These are phyloP conservation scores for Epinephelus fuscoguttatus DNA, from an alignment of 2,113 vertebrate species.

Conservation along the genomic window DNA sequence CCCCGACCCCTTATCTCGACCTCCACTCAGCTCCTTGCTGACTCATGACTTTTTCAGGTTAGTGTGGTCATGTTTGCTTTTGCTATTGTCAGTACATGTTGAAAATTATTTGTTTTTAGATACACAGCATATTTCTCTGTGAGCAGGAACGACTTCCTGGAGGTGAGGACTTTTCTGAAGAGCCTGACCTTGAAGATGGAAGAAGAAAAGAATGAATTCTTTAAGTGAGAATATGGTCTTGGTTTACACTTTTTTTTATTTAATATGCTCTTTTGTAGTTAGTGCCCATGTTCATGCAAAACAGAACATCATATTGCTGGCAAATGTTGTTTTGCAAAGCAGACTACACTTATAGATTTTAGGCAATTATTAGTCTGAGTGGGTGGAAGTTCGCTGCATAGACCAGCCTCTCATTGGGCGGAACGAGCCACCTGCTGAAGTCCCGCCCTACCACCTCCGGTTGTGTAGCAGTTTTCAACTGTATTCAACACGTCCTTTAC, in stretches of 20 bases:
- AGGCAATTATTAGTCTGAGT: too few relatives aligned
- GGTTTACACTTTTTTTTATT: neutral
- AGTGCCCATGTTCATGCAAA: neutral
- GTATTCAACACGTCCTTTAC: too few relatives aligned
- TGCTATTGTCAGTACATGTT: neutral
- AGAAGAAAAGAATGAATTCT: conserved; percentile 98
- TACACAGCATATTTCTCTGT: conserved; percentile 37
- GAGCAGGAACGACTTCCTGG: conserved; percentile 95
- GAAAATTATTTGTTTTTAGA: neutral
- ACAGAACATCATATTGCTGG: neutral
- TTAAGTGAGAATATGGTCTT: conserved; percentile 90
- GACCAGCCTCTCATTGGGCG: too few relatives aligned
- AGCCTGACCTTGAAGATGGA: conserved; percentile 95
- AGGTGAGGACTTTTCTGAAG: conserved; percentile 96
- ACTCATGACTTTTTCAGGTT: conserved; percentile 96
- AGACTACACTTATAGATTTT: neutral
- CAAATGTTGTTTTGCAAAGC: neutral
- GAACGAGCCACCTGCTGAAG: too few relatives aligned
- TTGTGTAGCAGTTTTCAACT: too few relatives aligned
- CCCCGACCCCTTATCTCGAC: conserved; percentile 87
- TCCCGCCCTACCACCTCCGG: too few relatives aligned
- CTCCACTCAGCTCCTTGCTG: conserved; percentile 87
- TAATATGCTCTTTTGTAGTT: neutral
- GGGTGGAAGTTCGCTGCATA: too few relatives aligned
- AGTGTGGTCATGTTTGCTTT: conserved; percentile 32